A percentile compares a stretch with the other conserved stretches of the same genome.
phyloP scores from a whole-genome alignment of 2,888 invertebrate genomes.

The Melolontha melolontha region DNA sequence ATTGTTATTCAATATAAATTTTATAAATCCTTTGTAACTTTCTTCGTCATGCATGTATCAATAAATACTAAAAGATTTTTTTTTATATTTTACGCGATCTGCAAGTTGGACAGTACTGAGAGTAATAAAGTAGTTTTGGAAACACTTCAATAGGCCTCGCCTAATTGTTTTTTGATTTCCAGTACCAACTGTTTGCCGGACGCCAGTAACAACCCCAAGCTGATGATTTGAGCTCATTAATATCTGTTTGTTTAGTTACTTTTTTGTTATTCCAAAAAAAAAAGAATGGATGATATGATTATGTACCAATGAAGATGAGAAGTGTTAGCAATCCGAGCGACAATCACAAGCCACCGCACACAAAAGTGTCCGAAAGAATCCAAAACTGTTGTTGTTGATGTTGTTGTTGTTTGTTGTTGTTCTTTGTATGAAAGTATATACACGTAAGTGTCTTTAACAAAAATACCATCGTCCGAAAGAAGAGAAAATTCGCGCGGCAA shows the following conservation, averaged over 20 bases:
- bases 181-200: constrained; percentile 66
- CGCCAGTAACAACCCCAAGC: constrained; percentile 63
- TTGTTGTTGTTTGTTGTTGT: not conserved
- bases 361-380: constrained; percentile 52
- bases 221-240: constrained; percentile 56
- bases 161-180: constrained; percentile 64
- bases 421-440: not conserved
- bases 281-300: constrained; percentile 28
- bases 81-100: too few species aligned
- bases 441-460: too few species aligned
- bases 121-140: constrained; percentile 18
- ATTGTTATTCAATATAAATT: too few species aligned
- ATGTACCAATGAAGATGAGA: constrained; percentile 56
- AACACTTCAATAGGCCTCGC: constrained; percentile 55
- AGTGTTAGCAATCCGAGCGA: constrained; percentile 62
- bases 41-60: too few species aligned
- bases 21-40: too few species aligned
- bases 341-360: constrained; percentile 61
- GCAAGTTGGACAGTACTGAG: not conserved
- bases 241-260: constrained; percentile 48
- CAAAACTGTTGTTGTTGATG: constrained; percentile 2
- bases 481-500: too few species aligned
- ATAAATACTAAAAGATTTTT: too few species aligned
- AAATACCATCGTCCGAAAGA: too few species aligned
- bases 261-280: constrained; percentile 49